Evolutionary conservation across 2,113 vertebrate genomes (phyloP).

Genomic region (Ptilorrhoa leucosticta): DNA sequence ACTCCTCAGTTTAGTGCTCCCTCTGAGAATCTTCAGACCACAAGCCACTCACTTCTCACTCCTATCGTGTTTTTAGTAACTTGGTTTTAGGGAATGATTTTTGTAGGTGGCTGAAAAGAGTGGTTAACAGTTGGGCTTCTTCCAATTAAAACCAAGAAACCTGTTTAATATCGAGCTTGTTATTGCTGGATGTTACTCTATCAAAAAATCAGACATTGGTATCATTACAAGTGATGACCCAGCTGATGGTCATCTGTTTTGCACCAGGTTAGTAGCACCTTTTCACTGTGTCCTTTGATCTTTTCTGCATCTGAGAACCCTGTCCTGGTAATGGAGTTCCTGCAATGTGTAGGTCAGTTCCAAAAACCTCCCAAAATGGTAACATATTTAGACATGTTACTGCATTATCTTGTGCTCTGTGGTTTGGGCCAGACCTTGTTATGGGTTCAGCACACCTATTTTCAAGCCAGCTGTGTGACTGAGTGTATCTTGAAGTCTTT

Average conservation of each 20-base stretch:
- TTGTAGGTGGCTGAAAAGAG: background rate
- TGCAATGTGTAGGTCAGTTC: background rate
- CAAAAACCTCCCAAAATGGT: background rate
- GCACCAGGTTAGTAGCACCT: background rate
- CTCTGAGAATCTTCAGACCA: background rate
- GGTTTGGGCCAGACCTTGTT: background rate
- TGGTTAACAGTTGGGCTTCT: background rate
- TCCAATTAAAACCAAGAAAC: background rate
- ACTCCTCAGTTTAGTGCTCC: background rate
- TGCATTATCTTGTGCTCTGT: background rate
- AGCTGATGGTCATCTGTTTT: background rate
- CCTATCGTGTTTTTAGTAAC: background rate
- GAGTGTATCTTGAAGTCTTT: background rate
- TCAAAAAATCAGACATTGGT: background rate
- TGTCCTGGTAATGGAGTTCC: background rate
- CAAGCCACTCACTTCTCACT: background rate
- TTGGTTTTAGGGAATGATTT: background rate
- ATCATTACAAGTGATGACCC: background rate
- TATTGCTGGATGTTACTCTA: background rate
- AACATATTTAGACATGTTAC: fast-evolving
- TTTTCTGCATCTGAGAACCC: background rate
- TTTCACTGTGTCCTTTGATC: background rate
- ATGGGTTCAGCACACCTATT: background rate
- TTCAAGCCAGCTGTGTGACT: background rate
- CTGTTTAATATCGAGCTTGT: background rate